Base-by-base conservation (phyloP, 92 coral and sea anemone species). In the Scolanthus callimorphus region DNA sequence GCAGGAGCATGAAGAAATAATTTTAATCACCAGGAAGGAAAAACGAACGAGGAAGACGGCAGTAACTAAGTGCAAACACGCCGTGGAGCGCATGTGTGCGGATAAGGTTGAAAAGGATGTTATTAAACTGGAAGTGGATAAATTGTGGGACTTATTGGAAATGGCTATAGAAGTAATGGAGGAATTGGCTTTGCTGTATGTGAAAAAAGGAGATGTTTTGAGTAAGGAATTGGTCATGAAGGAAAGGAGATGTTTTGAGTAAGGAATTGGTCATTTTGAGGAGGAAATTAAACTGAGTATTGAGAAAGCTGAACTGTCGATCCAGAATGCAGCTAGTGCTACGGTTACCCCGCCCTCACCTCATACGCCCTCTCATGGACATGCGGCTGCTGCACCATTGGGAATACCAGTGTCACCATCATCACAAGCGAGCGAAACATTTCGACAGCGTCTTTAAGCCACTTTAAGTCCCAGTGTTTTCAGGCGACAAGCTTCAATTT, bases 401-500 rank as follows among this genome's bases (percentile, higher is more conserved):
- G n/a, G n/a, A 6, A 15, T 34, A 6, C 41, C 41, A 6, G 6
- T 34, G 15, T 34, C 41, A 34, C 41, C 41, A 34, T 34, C 41
- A 34, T 34, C 41, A 6, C 41, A 34, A 34, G 8, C 15, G 6
- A 34, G 41, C 15, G 41, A 34, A 6, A 6, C 15, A 6, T 34
- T 15, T 15, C 41, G 41, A 6, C 41, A 34, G 6, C 41, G 41
- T 34, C 41, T 34, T n/a, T 23, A 63, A 62, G 38, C 70, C 74
- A 20, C 48, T 83, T 2, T 53, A 58, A 27, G 80, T 83, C 0
- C 77, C 80, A 1, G 21, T 0, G 1, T 78, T 54, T 34, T 43
- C 51, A 28, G 85, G 78, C 1, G 69, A 78, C 54, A 78, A 84
- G 30, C 45, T 60, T 19, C 65, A 67, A 51, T 78, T 78, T 37